Evolutionary conservation across 2,797 vertebrate genomes (phyloP), one percentile per base, ranked within the genome.

Genomic region (Eulemur mongoz): DNA sequence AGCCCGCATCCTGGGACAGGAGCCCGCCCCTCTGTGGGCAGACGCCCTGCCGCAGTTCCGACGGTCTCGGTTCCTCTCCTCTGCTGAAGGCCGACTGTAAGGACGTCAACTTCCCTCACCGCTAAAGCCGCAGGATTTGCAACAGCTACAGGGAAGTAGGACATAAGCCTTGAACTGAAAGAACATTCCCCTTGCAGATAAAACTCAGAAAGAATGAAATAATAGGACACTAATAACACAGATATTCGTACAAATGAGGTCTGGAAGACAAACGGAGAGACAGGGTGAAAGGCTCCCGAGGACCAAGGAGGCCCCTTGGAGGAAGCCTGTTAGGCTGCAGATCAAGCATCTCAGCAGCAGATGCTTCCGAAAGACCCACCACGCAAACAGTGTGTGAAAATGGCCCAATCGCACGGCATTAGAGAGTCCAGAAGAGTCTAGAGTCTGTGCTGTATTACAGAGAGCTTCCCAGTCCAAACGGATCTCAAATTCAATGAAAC

Each of bases 151-250:
- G 40, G 52, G 15, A 35, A 22, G 25, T 40, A 11, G 20, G 32
- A 27, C 2, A 18, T 4, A 32, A 30, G 2, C 12, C 40, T 40
- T n/a, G 35, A 50, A 8, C 1, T 12, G 59, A 48, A 67, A 11
- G 11, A 17, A 20, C 1, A 4, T 4, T 59, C 12, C n/a, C 8
- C 1, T 5, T 2, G 1, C 27, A 48, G 20, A 2, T 5, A 30
- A 22, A 4, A 20, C 10, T 13, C 12, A 61, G 69, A 65, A 20
- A 78, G 23, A 59, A 48, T 7, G 7, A n/a, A 30, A 5, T 27
- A 43, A 69, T 0, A 35, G 17, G 27, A 30, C 15, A 7, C 5
- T 4, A 7, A 18, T 22, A 10, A 25, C 52, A 52, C 2, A 30
- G 35, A 25, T 25, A 1, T n/a, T 59, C 11, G 0, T 25, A 59